phyloP scores from a whole-genome alignment of 2,113 vertebrate species.

The Cyphotilapia sp. region DNA sequence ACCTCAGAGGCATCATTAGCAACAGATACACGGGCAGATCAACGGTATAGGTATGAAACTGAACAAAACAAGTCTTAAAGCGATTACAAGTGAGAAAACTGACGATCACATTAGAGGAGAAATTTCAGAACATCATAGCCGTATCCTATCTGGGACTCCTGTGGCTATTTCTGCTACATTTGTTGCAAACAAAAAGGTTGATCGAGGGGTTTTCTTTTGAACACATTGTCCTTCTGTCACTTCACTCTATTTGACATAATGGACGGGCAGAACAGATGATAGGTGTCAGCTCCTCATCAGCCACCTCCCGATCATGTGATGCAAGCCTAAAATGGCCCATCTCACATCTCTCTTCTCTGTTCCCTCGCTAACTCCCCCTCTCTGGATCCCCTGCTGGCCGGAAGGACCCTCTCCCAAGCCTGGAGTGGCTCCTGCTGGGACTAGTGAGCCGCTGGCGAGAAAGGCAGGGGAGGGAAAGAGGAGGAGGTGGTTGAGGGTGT shows the following conservation, averaged over 20 bases:
- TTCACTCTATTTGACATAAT: conserved; percentile 66
- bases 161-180: conserved; percentile 74
- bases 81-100: conserved; percentile 22
- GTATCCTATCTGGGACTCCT: conserved; percentile 49
- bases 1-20: conserved; percentile 46
- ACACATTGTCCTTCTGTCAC: conserved; percentile 57
- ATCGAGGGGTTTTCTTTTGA: conserved; percentile 50
- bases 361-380: neutral
- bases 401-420: conserved; percentile 59
- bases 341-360: neutral
- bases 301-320: conserved; percentile 51
- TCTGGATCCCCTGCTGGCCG: conserved; percentile 49
- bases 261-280: conserved; percentile 62
- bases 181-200: conserved; percentile 68
- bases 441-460: conserved; percentile 38
- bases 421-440: conserved; percentile 71
- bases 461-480: neutral
- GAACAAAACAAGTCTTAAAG: conserved; percentile 17
- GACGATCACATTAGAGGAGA: conserved; percentile 21
- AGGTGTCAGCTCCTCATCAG: conserved; percentile 62
- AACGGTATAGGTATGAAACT: conserved; percentile 3
- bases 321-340: conserved; percentile 49
- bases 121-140: conserved; percentile 49
- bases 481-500: neutral
- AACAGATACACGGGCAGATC: neutral